phyloP scores from a whole-genome alignment of 1,140 invertebrate genomes.

The Lepidurus packardi region DNA sequence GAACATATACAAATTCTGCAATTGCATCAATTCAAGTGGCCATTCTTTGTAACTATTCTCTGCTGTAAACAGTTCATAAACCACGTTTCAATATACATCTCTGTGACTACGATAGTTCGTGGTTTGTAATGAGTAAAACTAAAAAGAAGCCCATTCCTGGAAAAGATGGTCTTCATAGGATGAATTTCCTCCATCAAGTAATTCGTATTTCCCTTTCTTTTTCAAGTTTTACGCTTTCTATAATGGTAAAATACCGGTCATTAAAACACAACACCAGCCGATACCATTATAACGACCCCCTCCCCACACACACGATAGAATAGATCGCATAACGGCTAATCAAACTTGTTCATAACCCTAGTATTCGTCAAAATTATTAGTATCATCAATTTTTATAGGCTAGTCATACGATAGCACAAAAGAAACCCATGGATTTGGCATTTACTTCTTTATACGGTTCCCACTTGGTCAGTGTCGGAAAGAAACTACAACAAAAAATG shows the following conservation, averaged over 20 bases:
- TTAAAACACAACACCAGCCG: neutral
- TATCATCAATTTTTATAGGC: neutral
- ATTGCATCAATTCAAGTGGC: no score
- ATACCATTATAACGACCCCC: neutral
- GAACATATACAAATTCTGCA: no score
- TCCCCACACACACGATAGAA: neutral
- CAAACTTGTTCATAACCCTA: neutral
- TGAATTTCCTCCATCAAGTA: slow-evolving; percentile 27
- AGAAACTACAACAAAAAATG: slow-evolving; percentile 28
- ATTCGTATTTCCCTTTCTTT: neutral
- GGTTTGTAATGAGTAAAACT: slow-evolving; percentile 16
- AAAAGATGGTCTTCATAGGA: slow-evolving; percentile 26
- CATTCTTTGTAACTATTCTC: no score
- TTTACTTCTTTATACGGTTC: slow-evolving; percentile 19
- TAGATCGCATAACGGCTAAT: neutral
- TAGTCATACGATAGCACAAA: neutral
- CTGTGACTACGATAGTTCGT: neutral
- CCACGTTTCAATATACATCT: no score
- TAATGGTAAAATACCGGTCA: no score
- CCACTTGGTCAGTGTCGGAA: slow-evolving; percentile 24
- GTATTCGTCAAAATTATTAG: neutral
- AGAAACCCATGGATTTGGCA: neutral
- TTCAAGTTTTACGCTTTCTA: neutral
- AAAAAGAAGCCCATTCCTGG: slow-evolving; percentile 6
- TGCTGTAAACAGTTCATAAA: no score